These are phyloP conservation scores for Probosciger aterrimus DNA, from an alignment of 2,113 vertebrate genomes.

Conservation along the genomic window DNA sequence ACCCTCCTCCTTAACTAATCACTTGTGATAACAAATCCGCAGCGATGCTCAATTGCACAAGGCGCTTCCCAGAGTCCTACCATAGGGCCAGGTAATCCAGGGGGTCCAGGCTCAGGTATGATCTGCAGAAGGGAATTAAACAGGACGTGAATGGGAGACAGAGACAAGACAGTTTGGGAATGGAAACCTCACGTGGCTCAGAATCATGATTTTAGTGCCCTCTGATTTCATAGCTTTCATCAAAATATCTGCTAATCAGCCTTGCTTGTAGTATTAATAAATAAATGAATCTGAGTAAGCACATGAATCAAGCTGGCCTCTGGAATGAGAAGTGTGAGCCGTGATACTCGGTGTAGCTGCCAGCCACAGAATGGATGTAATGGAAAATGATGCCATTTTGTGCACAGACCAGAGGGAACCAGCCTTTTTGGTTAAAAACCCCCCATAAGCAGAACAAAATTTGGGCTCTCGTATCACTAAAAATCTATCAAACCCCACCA, in stretches of 20 bases:
- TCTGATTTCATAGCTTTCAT: background rate
- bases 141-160: background rate
- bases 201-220: background rate
- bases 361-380: background rate
- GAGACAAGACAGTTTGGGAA: background rate
- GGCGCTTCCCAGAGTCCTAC: slow-evolving; percentile 56
- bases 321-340: background rate
- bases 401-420: background rate
- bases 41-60: background rate
- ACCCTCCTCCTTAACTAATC: background rate
- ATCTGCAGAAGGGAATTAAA: slow-evolving; percentile 78
- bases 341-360: background rate
- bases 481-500: background rate
- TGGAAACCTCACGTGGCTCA: background rate
- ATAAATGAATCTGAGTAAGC: background rate
- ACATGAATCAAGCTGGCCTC: background rate
- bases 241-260: background rate
- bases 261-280: background rate
- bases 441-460: background rate
- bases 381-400: background rate
- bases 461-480: background rate
- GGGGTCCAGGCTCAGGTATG: slow-evolving; percentile 88
- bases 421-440: background rate
- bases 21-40: background rate
- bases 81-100: slow-evolving; percentile 82